Evolutionary conservation across 2,797 vertebrate species (phyloP), one percentile per base, ranked within the genome.

Genomic region (Glossophaga mutica): DNA sequence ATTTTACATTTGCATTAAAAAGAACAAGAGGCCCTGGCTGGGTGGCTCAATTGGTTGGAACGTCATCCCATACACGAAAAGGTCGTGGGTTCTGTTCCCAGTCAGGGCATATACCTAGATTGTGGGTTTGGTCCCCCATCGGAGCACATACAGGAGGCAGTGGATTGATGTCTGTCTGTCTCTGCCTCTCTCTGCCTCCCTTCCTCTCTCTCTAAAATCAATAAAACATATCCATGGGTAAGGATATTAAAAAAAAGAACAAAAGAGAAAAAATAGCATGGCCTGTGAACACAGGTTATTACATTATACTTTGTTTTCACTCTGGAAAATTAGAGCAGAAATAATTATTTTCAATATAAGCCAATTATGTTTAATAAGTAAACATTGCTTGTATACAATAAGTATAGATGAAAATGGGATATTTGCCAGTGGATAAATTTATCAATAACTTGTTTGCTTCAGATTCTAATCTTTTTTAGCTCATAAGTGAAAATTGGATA

Each of bases 251-350:
- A 59, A 59, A 59, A 42, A 94, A 81, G 24, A 93, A 39, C 22
- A 65, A 18, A 42, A 18, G n/a, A 67, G 24, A 37, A 92, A 68
- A 90, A 90, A 26, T 73, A 50, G 10, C 50, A 0, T 87, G 42
- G 44, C 70, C 78, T 59, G 26, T 76, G 88, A 39, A 86, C 32
- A 77, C 14, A 92, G 55, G 59, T 67, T 81, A 91, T 91, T 59
- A 10, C 73, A n/a, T 16, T 46, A 14, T 42, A 18, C 34, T 78
- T 73, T 94, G 19, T 46, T 96, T 87, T 90, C 3, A 46, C n/a
- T 91, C 62, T 95, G 62, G 59, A 50, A 96, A 52, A 90, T 37
- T 74, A 77, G 94, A 92, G 39, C n/a, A 78, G 48, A 84, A 70
- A 34, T 59, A 22, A 94, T 78, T 70, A 81, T 65, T 95, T 81